Base-by-base conservation (phyloP, 2,113 vertebrate species). In the Oryzias curvinotus region DNA sequence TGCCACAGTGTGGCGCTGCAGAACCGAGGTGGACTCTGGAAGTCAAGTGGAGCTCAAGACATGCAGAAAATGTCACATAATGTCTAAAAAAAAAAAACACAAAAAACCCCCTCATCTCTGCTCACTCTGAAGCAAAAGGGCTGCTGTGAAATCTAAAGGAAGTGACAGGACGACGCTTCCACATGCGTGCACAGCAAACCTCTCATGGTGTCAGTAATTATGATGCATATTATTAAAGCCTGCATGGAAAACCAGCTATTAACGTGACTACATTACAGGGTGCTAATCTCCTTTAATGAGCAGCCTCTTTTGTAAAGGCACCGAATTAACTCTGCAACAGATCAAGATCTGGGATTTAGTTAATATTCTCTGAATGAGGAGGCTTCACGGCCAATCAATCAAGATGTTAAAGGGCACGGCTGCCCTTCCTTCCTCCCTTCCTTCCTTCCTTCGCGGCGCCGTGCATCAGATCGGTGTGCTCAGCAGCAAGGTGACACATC, bases 1-100 rank as follows among this genome's bases (percentile, higher is more conserved):
- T 66, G 18, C 7, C 83, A 88, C 83, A 42, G 43, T 14, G 81
- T 67, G 85, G 83, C 41, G 77, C 85, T 85, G 54, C 64, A 84
- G 50, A 67, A 72, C 72, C 7, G 41, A 41, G 58, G 13, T 48
- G 28, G 17, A 53, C 54, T 7, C 6, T 45, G 14, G 5, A 21
- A 42, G 17, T 5, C 53, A 63, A 10, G 47, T 46, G 60, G 41
- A 4, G 51, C 60, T 49, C 56, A 43, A 30, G 61, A 36, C 45
- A 52, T 63, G 63, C 58, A 17, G 14, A 26, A 5, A 46, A 56
- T 52, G 64, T 62, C 44, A 72, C n/a, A 53, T 53, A 64, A 53
- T 23, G 44, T 18, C 30, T 26, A 52, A 59, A 28, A 28, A 28
- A 28, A 5, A 28, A 3, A 23, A 23, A n/a, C n/a, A n/a, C n/a